Evolutionary conservation across 1,140 invertebrate species (phyloP).

Genomic region (Heliconius himera): DNA sequence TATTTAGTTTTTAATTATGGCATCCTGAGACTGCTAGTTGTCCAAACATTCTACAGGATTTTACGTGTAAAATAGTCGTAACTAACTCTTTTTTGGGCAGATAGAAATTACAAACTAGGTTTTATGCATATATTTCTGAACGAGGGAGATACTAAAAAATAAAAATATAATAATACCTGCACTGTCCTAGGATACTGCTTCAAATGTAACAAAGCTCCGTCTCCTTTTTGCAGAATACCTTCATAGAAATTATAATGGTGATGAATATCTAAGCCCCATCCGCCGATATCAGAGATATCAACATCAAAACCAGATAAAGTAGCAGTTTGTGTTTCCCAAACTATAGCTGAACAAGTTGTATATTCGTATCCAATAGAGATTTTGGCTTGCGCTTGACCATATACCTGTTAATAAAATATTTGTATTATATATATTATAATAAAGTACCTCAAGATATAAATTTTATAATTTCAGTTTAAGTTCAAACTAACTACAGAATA

Average conservation of each 20-base stretch:
- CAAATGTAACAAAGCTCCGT: slow-evolving; percentile 95
- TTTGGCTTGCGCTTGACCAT: slow-evolving; percentile 92
- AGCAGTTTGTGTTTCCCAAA: slow-evolving; percentile 97
- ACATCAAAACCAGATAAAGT: slow-evolving; percentile 98
- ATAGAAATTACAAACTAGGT: no score
- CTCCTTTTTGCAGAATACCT: slow-evolving; percentile 97
- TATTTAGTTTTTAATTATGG: no score
- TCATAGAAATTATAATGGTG: slow-evolving; percentile 99
- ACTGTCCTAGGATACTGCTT: slow-evolving; percentile 95
- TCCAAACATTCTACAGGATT: no score
- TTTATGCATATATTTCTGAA: no score
- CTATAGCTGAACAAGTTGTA: slow-evolving; percentile 90
- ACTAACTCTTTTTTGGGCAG: no score
- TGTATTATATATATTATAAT: not conserved
- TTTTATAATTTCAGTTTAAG: not conserved
- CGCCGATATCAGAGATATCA: slow-evolving; percentile 97
- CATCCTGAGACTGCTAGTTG: no score
- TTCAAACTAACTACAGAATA: not conserved
- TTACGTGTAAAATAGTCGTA: no score
- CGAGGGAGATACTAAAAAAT: no score
- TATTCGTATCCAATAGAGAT: slow-evolving; percentile 98
- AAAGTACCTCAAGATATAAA: not conserved
- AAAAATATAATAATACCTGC: slow-evolving; percentile 70
- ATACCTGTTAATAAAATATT: slow-evolving; percentile 81
- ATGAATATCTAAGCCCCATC: slow-evolving; percentile 98